Evolutionary conservation across 2,113 vertebrate species (phyloP), one percentile per base, ranked within the genome.

Genomic region (Tupaia tana): DNA sequence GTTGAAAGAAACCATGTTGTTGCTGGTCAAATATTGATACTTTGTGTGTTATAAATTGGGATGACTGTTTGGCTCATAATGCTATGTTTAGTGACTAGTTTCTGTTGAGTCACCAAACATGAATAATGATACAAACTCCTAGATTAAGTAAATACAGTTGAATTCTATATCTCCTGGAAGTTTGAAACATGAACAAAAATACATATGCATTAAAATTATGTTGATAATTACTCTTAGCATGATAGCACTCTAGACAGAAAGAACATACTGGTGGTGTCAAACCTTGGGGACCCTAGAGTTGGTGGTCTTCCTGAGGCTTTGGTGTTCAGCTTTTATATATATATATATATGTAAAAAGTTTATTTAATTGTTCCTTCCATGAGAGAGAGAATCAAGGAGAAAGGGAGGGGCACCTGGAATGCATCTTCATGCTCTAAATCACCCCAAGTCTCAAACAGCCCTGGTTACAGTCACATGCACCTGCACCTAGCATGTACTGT

Each of bases 261-360:
- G 2, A 90, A 2, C 2, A 0, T 63, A 2, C 0, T 25, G 24
- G 6, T 29, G 3, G 1, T 9, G 14, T 5, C 7, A 0, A 10
- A 1, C 4, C 43, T 7, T 31, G 11, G 9, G 29, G 20, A 19
- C 3, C 43, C 7, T 6, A 4, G 56, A 4, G 6, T 13, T 2
- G 70, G 11, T 1, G 22, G n/a, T 4, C 24, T 95, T 15, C 2
- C 7, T 74, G 24, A 24, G n/a, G 0, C 22, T 63, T 64, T n/a
- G 24, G 56, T 90, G 2, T 25, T 70, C 20, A 56, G n/a, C n/a
- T n/a, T n/a, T n/a, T n/a, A n/a, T n/a, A n/a, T n/a, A n/a, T n/a
- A n/a, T n/a, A n/a, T 43, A 43, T 43, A 43, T 43, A 43, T 43
- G 43, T 43, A 43, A 43, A 43, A 43, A 43, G 43, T 43, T 43